Evolutionary conservation across 2,113 vertebrate genomes (phyloP), one percentile per base, ranked within the genome.

Genomic region (Hippocampus zosterae): DNA sequence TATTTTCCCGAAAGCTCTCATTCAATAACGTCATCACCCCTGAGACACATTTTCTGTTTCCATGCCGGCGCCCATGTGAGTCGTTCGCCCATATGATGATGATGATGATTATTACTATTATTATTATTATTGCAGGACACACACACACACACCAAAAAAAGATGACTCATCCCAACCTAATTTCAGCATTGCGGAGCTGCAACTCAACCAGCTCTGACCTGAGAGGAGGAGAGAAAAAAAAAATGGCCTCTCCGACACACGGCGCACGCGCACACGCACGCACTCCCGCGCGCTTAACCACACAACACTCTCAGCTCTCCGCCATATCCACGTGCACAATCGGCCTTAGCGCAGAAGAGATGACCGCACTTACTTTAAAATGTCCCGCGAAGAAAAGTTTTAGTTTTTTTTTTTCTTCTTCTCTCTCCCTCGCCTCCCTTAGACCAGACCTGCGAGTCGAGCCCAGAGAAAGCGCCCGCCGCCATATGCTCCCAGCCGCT

Each of bases 321-420:
- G 77, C 62, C 74, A 67, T 70, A 76, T 80, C 72, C 55, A 76
- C 50, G 79, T 68, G 77, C 75, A 80, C 70, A 76, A 85, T 91
- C 87, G 91, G 89, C 89, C 91, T 92, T 88, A 93, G 93, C 93
- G 94, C 93, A 95, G 94, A 96, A 95, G 91, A 95, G 88, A 93
- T 92, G 92, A 88, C 92, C 94, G 92, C 95, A 99, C 97, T 99
- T 98, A 99, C 97, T 96, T 95, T 95, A 93, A 89, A 33, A 94
- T 93, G 94, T 97, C 95, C 95, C 93, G 94, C 94, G 94, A 94
- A 98, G 94, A 92, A 96, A 95, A 96, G 96, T 93, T 95, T 96
- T 94, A 93, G 92, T 91, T 3, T 33, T 0, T 37, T 37, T 37
- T 37, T 92, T 94, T 89, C 85, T 83, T 93, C 94, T 94, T 93